These are phyloP conservation scores for Thereva unica DNA, from an alignment of 2,888 invertebrate species.

Conservation along the genomic window DNA sequence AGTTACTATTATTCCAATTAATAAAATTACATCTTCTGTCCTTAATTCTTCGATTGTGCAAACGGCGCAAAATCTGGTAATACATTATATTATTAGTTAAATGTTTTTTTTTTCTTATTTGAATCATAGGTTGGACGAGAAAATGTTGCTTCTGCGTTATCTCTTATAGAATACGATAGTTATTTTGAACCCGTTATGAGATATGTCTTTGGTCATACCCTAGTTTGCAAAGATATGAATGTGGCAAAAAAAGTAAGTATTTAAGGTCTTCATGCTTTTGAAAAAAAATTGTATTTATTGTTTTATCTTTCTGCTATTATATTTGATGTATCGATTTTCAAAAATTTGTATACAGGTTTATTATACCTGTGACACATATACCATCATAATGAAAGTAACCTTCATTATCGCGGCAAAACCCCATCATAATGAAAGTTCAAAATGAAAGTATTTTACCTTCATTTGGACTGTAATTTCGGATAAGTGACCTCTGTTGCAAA, in stretches of 20 bases:
- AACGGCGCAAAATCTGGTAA: slow-evolving; percentile 72
- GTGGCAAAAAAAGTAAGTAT: slow-evolving; percentile 66
- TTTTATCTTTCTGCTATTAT: too few species aligned
- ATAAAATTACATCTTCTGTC: slow-evolving; percentile 73
- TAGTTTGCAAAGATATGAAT: slow-evolving; percentile 82
- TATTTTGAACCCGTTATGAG: slow-evolving; percentile 77
- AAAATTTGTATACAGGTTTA: too few species aligned
- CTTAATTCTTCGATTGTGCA: slow-evolving; percentile 66
- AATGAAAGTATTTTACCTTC: too few species aligned
- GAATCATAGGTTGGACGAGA: slow-evolving; percentile 70
- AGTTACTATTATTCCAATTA: slow-evolving; percentile 88
- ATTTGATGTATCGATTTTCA: too few species aligned
- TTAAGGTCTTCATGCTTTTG: too few species aligned
- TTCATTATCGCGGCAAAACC: too few species aligned
- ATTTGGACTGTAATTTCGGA: too few species aligned
- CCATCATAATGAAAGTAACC: too few species aligned
- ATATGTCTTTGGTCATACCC: slow-evolving; percentile 83
- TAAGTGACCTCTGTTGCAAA: too few species aligned
- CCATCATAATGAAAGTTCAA: too few species aligned
- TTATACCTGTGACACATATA: too few species aligned
- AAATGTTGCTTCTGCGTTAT: slow-evolving; percentile 80
- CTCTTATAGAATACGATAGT: slow-evolving; percentile 72
- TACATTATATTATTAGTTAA: slow-evolving; percentile 44
- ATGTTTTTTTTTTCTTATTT: slow-evolving; percentile 19
- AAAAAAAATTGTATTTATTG: too few species aligned